Evolutionary conservation across 2,888 invertebrate species (phyloP).

Genomic region (Nomada flava): DNA sequence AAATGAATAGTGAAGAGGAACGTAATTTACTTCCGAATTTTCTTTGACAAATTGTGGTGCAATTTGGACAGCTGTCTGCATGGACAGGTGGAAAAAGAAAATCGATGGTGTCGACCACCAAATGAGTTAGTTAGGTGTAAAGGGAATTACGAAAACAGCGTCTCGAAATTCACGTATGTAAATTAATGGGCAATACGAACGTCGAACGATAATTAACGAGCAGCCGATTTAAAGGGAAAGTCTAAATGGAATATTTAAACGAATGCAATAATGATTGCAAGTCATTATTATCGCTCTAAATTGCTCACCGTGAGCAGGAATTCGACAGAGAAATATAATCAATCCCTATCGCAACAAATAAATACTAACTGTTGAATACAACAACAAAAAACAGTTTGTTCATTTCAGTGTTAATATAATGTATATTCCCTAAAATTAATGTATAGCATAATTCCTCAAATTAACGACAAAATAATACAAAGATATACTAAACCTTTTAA

Average conservation of each 20-base stretch:
- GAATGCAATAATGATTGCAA: background rate
- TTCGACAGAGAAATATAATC: background rate
- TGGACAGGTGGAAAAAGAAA: background rate
- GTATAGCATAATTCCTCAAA: too few species aligned
- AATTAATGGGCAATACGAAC: slow-evolving; percentile 4
- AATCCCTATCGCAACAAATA: background rate
- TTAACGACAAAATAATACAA: too few species aligned
- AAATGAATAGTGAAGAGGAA: background rate
- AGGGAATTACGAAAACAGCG: background rate
- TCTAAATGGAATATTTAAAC: slow-evolving; percentile 10
- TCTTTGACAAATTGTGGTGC: background rate
- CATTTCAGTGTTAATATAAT: background rate
- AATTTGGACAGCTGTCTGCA: too few species aligned
- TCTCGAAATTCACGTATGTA: background rate
- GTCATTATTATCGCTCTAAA: background rate
- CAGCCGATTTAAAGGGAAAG: background rate
- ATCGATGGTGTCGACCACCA: background rate
- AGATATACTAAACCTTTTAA: too few species aligned
- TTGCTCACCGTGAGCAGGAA: background rate
- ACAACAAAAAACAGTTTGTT: background rate
- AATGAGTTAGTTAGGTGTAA: background rate
- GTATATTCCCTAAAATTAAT: too few species aligned
- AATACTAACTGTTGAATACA: background rate
- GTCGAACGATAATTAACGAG: slow-evolving; percentile 7
- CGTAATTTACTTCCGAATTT: background rate